Percentiles rank a stretch among this genome's conserved stretches.
Conservation (phyloP, 30 jellyfish, hydroid and myxozoan species). For the Haliclystus octoradiatus region DNA sequence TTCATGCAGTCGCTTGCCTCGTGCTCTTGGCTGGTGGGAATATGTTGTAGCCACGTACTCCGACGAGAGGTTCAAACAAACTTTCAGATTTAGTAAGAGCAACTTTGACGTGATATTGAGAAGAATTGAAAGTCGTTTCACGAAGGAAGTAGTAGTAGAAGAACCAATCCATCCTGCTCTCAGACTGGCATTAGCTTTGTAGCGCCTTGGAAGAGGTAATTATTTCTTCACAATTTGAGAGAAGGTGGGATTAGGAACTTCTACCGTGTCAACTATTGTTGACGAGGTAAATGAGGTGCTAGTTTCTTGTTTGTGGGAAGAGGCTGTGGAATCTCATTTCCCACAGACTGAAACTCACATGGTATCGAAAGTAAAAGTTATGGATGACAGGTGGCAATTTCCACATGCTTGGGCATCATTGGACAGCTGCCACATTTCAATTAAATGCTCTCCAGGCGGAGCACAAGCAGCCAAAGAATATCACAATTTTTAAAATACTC, state of each 20-base stretch:
- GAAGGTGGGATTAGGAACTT: conserved; percentile 37
- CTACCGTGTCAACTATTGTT: conserved; percentile 27
- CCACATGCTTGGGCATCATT: conserved; percentile 13
- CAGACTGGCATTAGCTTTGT: conserved; percentile 41
- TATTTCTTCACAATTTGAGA: conserved; percentile 47
- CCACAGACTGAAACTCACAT: no score
- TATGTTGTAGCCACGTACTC: no score
- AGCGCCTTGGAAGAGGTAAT: conserved; percentile 41
- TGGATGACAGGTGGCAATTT: conserved; percentile 21
- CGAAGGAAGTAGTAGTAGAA: no score
- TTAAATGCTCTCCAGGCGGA: no score
- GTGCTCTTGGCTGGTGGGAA: no score
- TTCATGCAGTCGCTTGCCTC: no score
- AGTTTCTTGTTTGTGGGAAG: conserved; percentile 31
- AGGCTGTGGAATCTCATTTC: conserved; percentile 22
- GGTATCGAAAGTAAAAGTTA: conserved; percentile 8
- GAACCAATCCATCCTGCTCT: conserved; percentile 50
- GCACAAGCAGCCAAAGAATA: no score
- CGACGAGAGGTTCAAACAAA: no score
- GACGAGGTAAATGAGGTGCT: conserved; percentile 14
- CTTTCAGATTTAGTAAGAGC: no score
- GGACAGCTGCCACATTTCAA: conserved; percentile 33
- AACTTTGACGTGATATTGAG: no score
- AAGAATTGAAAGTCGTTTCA: no score
- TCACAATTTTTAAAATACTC: conserved; percentile 17